phyloP scores from a whole-genome alignment of 2,113 vertebrate species.

The Phainopepla nitens region DNA sequence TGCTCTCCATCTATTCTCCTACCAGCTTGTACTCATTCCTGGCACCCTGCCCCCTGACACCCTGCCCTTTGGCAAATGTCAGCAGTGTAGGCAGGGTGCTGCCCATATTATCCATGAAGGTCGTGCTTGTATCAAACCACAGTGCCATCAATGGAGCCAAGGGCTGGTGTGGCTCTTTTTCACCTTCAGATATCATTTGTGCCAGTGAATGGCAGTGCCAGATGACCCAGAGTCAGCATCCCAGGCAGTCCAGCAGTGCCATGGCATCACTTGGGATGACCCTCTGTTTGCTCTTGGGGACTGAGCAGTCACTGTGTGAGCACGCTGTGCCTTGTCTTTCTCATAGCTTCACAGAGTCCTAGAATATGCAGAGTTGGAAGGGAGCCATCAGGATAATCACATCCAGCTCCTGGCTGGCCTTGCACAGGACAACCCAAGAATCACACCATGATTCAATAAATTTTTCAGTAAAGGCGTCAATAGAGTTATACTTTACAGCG shows the following conservation, averaged over 20 bases:
- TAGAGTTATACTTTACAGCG: neutral
- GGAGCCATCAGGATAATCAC: neutral
- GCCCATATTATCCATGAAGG: accelerated
- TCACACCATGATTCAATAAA: neutral
- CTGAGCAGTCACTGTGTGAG: neutral
- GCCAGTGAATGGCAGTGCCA: neutral
- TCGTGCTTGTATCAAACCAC: neutral
- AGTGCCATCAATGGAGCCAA: accelerated
- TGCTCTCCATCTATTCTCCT: neutral
- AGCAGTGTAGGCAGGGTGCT: accelerated
- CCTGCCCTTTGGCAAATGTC: accelerated
- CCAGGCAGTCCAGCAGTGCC: neutral
- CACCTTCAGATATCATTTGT: accelerated
- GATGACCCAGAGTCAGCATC: neutral
- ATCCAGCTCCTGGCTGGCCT: neutral
- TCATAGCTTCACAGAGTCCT: neutral
- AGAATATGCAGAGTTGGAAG: neutral
- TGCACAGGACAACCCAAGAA: neutral
- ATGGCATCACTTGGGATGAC: neutral
- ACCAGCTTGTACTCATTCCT: neutral
- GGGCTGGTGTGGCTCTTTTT: neutral
- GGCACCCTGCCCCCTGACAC: neutral
- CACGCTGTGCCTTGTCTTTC: neutral
- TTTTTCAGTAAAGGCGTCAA: neutral
- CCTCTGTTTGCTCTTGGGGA: neutral